Percentiles rank a stretch among this genome's conserved stretches.
These are phyloP conservation scores for Perca flavescens DNA, from an alignment of 2,113 vertebrate species.

Conservation along the genomic window DNA sequence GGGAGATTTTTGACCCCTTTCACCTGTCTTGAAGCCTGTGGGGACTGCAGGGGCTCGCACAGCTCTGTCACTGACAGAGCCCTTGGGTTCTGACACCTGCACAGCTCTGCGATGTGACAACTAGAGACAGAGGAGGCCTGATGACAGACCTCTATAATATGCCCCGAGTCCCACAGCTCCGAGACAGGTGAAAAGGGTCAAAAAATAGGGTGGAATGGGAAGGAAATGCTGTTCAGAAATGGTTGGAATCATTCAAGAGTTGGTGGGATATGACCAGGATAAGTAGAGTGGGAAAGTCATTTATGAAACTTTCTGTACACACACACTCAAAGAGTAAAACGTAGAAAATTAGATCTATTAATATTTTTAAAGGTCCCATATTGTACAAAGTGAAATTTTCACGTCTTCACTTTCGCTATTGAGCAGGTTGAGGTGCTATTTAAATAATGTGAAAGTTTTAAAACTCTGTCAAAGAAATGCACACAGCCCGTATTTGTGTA, in stretches of 20 bases:
- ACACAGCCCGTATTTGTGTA: no score
- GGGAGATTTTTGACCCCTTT: slow-evolving; percentile 65
- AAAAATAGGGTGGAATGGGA: slow-evolving; percentile 5
- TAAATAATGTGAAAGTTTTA: no score
- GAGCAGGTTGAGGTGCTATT: no score
- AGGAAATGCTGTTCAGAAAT: slow-evolving; percentile 11
- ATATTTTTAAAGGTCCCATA: background rate
- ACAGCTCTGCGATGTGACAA: slow-evolving; percentile 57
- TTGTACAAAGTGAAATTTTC: no score
- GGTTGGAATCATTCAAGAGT: slow-evolving; percentile 3
- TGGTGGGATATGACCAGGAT: background rate
- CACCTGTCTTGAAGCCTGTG: slow-evolving; percentile 48
- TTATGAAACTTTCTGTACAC: background rate
- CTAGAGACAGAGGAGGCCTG: slow-evolving; percentile 51
- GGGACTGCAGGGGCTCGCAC: slow-evolving; percentile 49
- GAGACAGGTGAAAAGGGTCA: slow-evolving; percentile 50
- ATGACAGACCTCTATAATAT: slow-evolving; percentile 50
- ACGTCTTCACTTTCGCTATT: no score
- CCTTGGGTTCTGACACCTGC: slow-evolving; percentile 67
- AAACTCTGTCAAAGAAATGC: no score
- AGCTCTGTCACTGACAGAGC: slow-evolving; percentile 57
- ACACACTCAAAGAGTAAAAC: background rate
- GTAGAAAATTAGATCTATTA: background rate
- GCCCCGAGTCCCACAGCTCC: slow-evolving; percentile 39
- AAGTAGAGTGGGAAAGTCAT: background rate